These are phyloP conservation scores for Agrilus biguttatus DNA, from an alignment of 2,888 invertebrate species.

Conservation along the genomic window DNA sequence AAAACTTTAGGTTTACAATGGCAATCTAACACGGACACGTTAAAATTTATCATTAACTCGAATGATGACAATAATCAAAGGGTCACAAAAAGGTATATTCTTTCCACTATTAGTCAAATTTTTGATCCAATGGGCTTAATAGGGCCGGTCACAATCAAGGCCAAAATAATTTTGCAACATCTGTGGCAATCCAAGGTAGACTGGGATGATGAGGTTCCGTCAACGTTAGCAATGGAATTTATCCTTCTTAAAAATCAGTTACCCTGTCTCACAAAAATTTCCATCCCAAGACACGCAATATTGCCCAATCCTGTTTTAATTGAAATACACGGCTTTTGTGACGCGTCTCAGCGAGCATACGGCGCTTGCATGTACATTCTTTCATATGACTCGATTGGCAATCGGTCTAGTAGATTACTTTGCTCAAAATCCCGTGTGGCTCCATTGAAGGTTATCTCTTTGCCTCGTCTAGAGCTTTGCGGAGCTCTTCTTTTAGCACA, in stretches of 20 bases:
- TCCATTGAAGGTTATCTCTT: slow-evolving; percentile 2
- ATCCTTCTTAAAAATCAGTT: background rate
- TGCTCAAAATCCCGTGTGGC: slow-evolving; percentile 5
- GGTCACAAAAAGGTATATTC: slow-evolving; percentile 4
- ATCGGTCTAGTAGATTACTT: background rate
- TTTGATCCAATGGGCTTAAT: slow-evolving; percentile 6
- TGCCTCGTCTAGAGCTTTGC: slow-evolving; percentile 2
- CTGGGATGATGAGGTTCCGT: slow-evolving; percentile 5
- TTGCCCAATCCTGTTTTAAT: background rate
- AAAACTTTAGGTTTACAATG: too few species aligned
- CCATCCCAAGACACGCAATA: slow-evolving; percentile 1
- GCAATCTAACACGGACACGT: background rate
- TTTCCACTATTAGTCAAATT: slow-evolving; percentile 1
- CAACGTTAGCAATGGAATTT: background rate
- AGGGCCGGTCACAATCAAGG: slow-evolving; percentile 1
- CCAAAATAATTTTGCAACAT: slow-evolving; percentile 16
- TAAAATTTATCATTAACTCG: slow-evolving; percentile 1
- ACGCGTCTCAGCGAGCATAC: slow-evolving; percentile 3
- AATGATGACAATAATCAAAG: background rate
- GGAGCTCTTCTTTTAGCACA: too few species aligned
- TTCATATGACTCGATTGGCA: background rate
- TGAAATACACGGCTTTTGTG: slow-evolving; percentile 4
- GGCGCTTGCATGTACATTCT: slow-evolving; percentile 4
- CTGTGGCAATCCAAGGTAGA: too few species aligned
- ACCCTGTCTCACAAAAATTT: background rate